These are phyloP conservation scores for Sebastes hubbsi DNA, from an alignment of 2,797 vertebrate genomes.

Conservation along the genomic window DNA sequence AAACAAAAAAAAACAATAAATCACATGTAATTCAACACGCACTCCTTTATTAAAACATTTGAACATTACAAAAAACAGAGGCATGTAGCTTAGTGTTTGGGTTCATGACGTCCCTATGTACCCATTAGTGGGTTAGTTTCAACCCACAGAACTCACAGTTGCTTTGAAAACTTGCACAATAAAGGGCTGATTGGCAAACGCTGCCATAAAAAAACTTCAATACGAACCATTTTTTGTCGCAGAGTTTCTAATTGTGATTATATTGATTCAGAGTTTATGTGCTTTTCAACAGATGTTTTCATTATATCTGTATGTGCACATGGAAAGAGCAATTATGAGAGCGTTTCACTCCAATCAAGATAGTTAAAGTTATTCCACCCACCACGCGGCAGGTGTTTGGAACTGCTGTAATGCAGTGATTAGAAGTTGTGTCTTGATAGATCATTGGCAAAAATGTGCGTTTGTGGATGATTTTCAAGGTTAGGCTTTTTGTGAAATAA, in stretches of 20 bases:
- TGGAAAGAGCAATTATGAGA: neutral
- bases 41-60: too few relatives aligned
- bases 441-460: neutral
- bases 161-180: neutral
- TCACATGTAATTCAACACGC: too few relatives aligned
- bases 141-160: neutral
- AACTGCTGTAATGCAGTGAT: neutral
- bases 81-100: too few relatives aligned
- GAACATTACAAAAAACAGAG: too few relatives aligned
- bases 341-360: neutral
- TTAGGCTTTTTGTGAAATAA: neutral
- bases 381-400: constrained; percentile 8
- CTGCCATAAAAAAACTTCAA: neutral
- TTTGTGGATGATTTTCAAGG: neutral
- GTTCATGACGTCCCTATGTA: neutral
- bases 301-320: neutral
- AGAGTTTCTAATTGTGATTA: neutral
- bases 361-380: neutral
- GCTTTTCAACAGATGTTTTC: neutral
- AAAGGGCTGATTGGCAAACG: neutral
- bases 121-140: neutral
- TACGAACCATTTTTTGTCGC: neutral
- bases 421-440: neutral
- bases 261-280: neutral
- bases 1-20: too few relatives aligned